A percentile compares a stretch with the other conserved stretches of the same genome.
These are phyloP conservation scores for Branchipolynoe longqiensis DNA, from an alignment of 2,888 invertebrate species.

Conservation along the genomic window DNA sequence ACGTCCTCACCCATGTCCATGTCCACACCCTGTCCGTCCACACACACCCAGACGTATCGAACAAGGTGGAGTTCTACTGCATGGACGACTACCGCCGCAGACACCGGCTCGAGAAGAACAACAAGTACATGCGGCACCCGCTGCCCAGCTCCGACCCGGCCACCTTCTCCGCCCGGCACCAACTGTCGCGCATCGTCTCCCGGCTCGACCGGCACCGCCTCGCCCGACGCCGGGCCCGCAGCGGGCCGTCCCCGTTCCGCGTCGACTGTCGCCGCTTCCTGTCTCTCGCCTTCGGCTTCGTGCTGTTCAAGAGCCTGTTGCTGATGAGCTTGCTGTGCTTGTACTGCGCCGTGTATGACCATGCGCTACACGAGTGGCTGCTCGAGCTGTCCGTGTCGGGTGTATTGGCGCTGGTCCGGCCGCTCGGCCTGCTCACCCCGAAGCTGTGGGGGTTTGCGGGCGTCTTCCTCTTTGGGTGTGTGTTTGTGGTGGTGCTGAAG, in stretches of 20 bases:
- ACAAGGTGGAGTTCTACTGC: slow-evolving; percentile 25
- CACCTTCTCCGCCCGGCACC: slow-evolving; percentile 19
- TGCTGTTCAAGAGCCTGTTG: slow-evolving; percentile 12
- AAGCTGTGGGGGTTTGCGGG: slow-evolving; percentile 47
- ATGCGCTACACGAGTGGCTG: slow-evolving; percentile 2
- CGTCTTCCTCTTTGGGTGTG: not conserved
- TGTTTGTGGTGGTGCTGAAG: slow-evolving; percentile 17
- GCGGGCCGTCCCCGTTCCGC: not conserved
- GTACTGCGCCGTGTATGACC: slow-evolving; percentile 23
- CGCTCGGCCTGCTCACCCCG: not conserved
- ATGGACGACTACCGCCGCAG: slow-evolving; percentile 37
- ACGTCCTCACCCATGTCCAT: too few relatives aligned
- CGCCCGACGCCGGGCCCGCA: not conserved
- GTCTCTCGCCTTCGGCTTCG: slow-evolving; percentile 16
- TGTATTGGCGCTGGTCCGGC: not conserved
- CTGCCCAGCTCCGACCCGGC: slow-evolving; percentile 33
- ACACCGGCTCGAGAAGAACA: slow-evolving; percentile 16
- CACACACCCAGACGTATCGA: too few relatives aligned
- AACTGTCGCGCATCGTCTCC: not conserved
- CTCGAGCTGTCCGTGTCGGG: slow-evolving; percentile 16
- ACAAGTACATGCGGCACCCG: slow-evolving; percentile 52
- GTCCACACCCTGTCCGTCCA: too few relatives aligned
- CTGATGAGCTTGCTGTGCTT: slow-evolving; percentile 28
- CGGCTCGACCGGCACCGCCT: slow-evolving; percentile 15
- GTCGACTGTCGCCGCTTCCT: slow-evolving; percentile 40